phyloP scores from a whole-genome alignment of 2,113 vertebrate genomes.

The Eretmochelys imbricata region DNA sequence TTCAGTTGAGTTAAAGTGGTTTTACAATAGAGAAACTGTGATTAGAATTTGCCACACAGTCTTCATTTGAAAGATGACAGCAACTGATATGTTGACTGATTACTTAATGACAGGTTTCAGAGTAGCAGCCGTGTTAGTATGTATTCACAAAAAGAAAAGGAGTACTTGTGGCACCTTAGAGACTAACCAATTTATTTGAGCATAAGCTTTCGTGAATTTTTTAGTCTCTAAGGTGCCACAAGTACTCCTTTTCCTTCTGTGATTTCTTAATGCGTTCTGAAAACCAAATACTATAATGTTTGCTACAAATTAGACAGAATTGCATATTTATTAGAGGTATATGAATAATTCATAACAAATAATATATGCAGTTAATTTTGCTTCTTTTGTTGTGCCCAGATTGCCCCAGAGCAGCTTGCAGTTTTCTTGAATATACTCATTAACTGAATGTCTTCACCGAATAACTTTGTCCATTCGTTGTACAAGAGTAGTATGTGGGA shows the following conservation, averaged over 20 bases:
- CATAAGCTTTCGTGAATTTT: no score
- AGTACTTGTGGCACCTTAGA: no score
- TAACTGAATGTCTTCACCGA: constrained; percentile 33
- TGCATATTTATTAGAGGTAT: constrained; percentile 19
- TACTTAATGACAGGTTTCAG: neutral
- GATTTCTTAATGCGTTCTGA: constrained; percentile 48
- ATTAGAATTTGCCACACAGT: neutral
- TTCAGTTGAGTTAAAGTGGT: neutral
- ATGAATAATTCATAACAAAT: constrained; percentile 64
- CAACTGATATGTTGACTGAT: constrained; percentile 30
- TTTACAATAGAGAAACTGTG: neutral
- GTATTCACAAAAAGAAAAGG: no score
- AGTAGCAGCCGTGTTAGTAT: no score
- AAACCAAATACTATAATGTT: constrained; percentile 51
- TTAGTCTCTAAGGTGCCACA: no score
- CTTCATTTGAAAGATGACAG: constrained; percentile 19
- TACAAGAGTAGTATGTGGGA: neutral
- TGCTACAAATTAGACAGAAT: constrained; percentile 36
- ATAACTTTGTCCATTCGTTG: constrained; percentile 21
- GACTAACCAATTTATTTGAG: no score
- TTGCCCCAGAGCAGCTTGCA: neutral
- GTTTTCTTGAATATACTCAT: constrained; percentile 48
- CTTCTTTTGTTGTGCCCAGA: constrained; percentile 6
- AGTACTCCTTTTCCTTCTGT: neutral
- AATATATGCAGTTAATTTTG: constrained; percentile 51